Conservation (phyloP, 2,888 invertebrate genomes). For the Trachelus stipa region DNA sequence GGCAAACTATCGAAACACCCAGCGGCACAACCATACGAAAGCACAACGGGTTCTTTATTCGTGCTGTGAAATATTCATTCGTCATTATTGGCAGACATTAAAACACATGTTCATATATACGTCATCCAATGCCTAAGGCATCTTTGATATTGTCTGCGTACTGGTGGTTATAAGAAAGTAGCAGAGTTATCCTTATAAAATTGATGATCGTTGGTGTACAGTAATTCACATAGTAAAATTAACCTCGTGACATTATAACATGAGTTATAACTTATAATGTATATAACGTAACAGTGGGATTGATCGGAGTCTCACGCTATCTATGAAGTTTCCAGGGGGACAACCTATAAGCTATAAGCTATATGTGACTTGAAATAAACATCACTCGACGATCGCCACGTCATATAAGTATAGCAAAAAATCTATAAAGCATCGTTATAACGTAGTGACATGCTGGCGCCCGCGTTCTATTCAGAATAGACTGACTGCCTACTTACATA, state of each 20-base stretch:
- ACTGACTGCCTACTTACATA: background rate
- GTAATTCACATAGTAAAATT: background rate
- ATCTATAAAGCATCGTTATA: conserved; percentile 60
- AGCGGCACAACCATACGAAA: background rate
- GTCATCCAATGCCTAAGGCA: background rate
- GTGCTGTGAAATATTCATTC: background rate
- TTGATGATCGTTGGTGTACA: background rate
- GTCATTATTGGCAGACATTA: background rate
- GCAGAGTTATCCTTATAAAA: background rate
- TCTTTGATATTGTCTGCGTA: background rate
- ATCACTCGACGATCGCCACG: conserved; percentile 62
- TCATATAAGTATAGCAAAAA: conserved; percentile 55
- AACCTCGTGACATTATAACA: background rate
- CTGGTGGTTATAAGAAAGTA: background rate
- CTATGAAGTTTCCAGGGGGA: conserved; percentile 9
- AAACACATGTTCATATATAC: background rate
- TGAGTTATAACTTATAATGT: background rate
- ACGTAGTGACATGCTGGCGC: conserved; percentile 54
- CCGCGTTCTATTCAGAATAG: conserved; percentile 37
- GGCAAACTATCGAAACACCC: background rate
- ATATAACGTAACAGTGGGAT: background rate
- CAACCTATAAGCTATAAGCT: conserved; percentile 38
- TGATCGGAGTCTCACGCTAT: background rate
- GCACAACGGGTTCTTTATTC: background rate
- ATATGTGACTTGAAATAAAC: conserved; percentile 55